These are phyloP conservation scores for Plecturocebus donacophilus DNA, from an alignment of 2,113 vertebrate species.

Conservation along the genomic window DNA sequence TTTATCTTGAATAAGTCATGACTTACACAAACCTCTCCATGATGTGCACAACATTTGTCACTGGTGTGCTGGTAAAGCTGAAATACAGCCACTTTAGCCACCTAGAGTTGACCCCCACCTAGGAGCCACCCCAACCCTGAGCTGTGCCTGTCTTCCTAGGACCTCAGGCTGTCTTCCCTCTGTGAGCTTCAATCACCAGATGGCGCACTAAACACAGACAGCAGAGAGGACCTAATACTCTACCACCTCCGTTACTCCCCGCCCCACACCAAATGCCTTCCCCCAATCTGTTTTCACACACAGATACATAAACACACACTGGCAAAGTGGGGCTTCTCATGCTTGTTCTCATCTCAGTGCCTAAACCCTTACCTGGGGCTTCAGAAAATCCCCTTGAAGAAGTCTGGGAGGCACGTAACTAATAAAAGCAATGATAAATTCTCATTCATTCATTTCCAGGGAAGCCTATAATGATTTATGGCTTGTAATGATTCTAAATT, in stretches of 20 bases:
- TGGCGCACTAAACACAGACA: slow-evolving; percentile 58
- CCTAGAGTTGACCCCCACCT: not conserved
- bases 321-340: not conserved
- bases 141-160: not conserved
- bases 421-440: not conserved
- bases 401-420: not conserved
- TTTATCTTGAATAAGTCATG: not conserved
- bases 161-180: not conserved
- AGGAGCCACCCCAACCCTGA: not conserved
- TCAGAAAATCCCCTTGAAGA: not conserved
- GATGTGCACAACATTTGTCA: not conserved
- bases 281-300: not conserved
- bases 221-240: fast-evolving
- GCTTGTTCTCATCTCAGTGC: not conserved
- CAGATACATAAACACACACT: fast-evolving
- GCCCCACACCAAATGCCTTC: not conserved
- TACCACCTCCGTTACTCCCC: fast-evolving
- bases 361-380: not conserved
- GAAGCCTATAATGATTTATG: not conserved
- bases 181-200: slow-evolving; percentile 50
- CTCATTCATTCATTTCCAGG: not conserved
- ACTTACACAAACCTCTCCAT: not conserved
- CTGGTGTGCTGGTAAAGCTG: not conserved
- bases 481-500: not conserved
- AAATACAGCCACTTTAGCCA: not conserved